Evolutionary conservation across 2,113 vertebrate species (phyloP).

Genomic region (Paradisaea rubra): DNA sequence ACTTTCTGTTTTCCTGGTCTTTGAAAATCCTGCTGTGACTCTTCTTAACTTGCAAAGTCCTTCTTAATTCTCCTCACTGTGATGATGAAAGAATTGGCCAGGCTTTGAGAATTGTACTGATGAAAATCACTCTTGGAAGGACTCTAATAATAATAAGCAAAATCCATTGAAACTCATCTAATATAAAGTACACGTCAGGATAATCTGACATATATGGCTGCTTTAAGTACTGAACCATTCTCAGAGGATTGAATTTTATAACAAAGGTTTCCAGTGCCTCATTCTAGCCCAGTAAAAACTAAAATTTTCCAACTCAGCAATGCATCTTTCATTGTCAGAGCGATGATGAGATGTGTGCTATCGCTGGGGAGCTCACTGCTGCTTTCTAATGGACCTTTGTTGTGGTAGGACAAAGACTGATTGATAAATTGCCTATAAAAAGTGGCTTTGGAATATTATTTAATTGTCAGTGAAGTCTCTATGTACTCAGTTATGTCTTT

Average conservation of each 20-base stretch:
- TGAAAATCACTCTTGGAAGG: background rate
- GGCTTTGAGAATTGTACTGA: background rate
- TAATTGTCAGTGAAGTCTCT: constrained; percentile 22
- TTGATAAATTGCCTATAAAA: constrained; percentile 40
- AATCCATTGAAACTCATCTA: background rate
- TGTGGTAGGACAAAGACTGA: constrained; percentile 16
- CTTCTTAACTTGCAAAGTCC: background rate
- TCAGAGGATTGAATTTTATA: background rate
- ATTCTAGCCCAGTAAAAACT: background rate
- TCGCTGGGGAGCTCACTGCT: background rate
- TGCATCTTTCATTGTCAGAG: background rate
- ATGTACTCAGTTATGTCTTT: background rate
- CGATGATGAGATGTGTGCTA: background rate
- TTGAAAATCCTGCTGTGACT: background rate
- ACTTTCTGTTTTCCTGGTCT: background rate
- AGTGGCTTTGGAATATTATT: constrained; percentile 9
- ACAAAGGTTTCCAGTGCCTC: background rate
- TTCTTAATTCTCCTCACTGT: background rate
- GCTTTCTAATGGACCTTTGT: constrained; percentile 10
- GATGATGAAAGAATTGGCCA: background rate
- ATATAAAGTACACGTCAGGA: background rate
- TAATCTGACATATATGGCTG: background rate
- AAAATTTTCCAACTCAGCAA: background rate
- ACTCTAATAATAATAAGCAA: background rate
- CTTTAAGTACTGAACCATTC: background rate